Percentiles rank a stretch among this genome's conserved stretches.
These are phyloP conservation scores for Heteromurus nitidus DNA, from an alignment of 2,888 invertebrate genomes.

Conservation along the genomic window DNA sequence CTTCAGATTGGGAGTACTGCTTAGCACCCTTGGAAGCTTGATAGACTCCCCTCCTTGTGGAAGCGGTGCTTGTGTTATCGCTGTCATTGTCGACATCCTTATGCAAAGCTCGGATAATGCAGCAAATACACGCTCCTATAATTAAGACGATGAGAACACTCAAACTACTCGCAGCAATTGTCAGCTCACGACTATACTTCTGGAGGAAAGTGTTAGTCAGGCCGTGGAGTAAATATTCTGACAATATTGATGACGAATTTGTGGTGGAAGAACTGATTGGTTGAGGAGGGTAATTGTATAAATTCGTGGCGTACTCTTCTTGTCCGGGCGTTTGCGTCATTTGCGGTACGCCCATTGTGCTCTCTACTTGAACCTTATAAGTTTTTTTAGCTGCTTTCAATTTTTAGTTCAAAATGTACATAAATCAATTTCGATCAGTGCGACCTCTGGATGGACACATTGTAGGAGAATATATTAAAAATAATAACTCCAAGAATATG, in stretches of 20 bases:
- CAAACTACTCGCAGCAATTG: constrained; percentile 62
- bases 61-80: constrained; percentile 1
- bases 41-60: background rate
- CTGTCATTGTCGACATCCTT: background rate
- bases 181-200: constrained; percentile 59
- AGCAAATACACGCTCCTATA: constrained; percentile 67
- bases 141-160: constrained; percentile 64
- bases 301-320: background rate
- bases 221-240: constrained; percentile 44
- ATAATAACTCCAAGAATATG: too few relatives aligned
- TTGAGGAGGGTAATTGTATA: background rate
- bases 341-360: constrained; percentile 21
- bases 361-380: too few relatives aligned
- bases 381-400: background rate
- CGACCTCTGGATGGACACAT: constrained; percentile 58
- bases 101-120: constrained; percentile 26
- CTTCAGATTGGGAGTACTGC: too few relatives aligned
- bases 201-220: constrained; percentile 40
- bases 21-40: too few relatives aligned
- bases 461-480: background rate
- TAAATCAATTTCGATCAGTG: background rate
- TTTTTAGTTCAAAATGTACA: background rate
- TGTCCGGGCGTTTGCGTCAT: background rate
- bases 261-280: background rate
- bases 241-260: constrained; percentile 14